These are phyloP conservation scores for Caracal caracal DNA, from an alignment of 2,113 vertebrate genomes.

Conservation along the genomic window DNA sequence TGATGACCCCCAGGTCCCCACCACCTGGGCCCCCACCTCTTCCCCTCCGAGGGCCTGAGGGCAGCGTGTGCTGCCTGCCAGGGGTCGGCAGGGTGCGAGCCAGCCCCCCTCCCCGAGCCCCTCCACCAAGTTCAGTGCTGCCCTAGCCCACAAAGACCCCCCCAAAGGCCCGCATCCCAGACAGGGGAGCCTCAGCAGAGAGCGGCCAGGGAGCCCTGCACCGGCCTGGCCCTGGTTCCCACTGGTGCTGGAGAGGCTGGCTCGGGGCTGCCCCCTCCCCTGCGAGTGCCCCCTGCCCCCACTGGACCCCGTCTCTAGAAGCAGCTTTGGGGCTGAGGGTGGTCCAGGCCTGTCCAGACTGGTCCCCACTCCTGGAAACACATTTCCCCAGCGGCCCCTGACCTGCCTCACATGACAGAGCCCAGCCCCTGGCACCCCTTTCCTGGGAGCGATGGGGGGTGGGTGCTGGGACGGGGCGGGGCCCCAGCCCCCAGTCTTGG, in stretches of 20 bases:
- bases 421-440: background rate
- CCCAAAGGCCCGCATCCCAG: background rate
- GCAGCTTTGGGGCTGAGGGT: background rate
- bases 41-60: background rate
- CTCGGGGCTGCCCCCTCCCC: background rate
- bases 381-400: background rate
- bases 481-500: background rate
- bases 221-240: fast-evolving
- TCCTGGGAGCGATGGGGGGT: fast-evolving
- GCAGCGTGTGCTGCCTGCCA: fast-evolving
- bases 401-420: background rate
- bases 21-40: background rate
- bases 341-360: background rate
- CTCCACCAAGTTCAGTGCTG: background rate
- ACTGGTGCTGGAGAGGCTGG: too few relatives aligned
- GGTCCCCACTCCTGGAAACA: fast-evolving
- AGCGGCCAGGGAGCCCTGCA: fast-evolving
- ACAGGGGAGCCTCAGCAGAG: background rate
- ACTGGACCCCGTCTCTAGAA: background rate
- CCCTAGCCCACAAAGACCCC: background rate
- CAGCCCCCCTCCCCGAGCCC: too few relatives aligned
- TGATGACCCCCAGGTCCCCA: background rate
- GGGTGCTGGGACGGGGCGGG: background rate
- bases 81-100: fast-evolving
- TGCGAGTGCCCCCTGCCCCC: background rate